Base-by-base conservation (phyloP, 2,888 invertebrate species). In the Ophraella communa region DNA sequence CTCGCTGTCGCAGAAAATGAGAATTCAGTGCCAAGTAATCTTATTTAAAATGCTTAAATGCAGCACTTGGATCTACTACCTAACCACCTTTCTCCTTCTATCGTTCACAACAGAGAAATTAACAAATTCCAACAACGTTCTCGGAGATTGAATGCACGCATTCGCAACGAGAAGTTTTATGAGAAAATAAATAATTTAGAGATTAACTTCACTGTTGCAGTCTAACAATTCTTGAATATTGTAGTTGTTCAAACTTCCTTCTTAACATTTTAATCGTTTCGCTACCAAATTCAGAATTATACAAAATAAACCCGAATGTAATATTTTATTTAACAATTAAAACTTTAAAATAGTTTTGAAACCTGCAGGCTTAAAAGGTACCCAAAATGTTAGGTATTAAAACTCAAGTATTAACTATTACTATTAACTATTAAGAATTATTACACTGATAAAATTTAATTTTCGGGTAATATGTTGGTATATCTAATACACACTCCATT, bases 141-240 rank as follows among this genome's bases (percentile, higher is more conserved):
- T 27, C 23, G 21, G 27, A 27, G 49, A 51, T 51, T 51, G 21
- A 51, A 27, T 51, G 56, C 27, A 45, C 45, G 56, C 56, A 45
- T 45, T 56, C 35, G n/a, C 18, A 45, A 56, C 27, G 56, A 23
- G 24, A 44, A 56, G 27, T 55, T 55, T 55, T 55, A 55, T 27
- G 44, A 56, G 45, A 56, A 45, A 56, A 56, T 56, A 45, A 56
- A 56, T 56, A 56, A 45, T 56, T 56, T n/a, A 54, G 24, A 45
- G 39, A 39, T 35, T 35, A 39, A 39, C 17, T 39, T 2, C 17
- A 14, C 17, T 17, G 39, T 39, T 39, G 39, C 39, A 17, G 17
- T 39, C 14, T 39, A 17, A 39, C 39, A 17, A 14, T 17, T 39
- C 39, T 17, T 39, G 39, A 39, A 39, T 39, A 39, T 39, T 39